Percentiles rank a stretch among this genome's conserved stretches.
Conservation (phyloP, 2,797 vertebrate genomes). For the Crenichthys baileyi region DNA sequence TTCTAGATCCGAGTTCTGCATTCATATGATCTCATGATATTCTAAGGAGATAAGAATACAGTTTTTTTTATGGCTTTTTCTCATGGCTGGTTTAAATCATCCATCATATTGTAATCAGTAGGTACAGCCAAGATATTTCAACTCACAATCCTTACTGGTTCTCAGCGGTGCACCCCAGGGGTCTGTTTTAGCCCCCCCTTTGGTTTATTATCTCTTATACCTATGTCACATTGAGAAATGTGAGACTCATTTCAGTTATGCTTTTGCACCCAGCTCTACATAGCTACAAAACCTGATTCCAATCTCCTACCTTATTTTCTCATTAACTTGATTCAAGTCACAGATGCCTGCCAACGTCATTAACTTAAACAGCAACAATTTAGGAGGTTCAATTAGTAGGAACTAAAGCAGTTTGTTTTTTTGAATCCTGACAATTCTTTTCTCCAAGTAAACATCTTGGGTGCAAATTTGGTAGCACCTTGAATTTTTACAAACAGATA, state of each 20-base stretch:
- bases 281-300: not conserved
- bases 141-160: not conserved
- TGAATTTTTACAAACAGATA: not conserved
- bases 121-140: not conserved
- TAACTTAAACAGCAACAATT: not conserved
- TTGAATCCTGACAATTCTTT: not conserved
- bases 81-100: not conserved
- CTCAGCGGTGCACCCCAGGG: not conserved
- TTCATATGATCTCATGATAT: not conserved
- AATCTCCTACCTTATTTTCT: not conserved
- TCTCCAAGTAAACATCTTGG: not conserved
- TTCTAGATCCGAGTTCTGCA: not conserved
- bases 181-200: not conserved
- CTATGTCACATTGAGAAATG: not conserved
- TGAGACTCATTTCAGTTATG: not conserved
- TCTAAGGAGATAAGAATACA: not conserved
- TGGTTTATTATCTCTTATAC: not conserved
- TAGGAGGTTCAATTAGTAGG: not conserved
- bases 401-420: not conserved
- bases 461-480: not conserved
- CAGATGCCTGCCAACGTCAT: not conserved
- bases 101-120: not conserved
- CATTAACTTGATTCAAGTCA: not conserved
- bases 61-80: not conserved
- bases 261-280: not conserved